These are phyloP conservation scores for Onychorhynchus coronatus DNA, from an alignment of 2,113 vertebrate species.

Conservation along the genomic window DNA sequence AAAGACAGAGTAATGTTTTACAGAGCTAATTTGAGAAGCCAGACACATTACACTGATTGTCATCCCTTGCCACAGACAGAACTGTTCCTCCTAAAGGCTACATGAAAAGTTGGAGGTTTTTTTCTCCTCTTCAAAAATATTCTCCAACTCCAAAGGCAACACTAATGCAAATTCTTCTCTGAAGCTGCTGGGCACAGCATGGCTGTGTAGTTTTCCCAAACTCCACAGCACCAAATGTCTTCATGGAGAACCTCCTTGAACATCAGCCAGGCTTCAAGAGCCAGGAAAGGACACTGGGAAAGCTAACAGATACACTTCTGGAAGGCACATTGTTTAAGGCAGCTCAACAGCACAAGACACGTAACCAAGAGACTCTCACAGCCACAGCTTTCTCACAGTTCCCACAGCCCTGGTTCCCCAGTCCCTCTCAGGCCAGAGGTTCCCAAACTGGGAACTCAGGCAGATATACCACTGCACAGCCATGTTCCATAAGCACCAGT, in stretches of 20 bases:
- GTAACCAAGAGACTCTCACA: neutral
- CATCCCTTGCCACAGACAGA: neutral
- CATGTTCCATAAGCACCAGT: rapidly evolving
- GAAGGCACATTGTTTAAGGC: neutral
- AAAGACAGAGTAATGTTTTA: neutral
- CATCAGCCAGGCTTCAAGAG: rapidly evolving
- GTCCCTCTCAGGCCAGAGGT: neutral
- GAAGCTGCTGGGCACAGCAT: neutral
- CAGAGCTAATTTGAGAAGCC: neutral
- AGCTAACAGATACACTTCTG: neutral
- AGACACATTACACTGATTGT: neutral
- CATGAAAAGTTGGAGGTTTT: neutral
- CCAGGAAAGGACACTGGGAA: neutral
- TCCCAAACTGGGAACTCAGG: neutral
- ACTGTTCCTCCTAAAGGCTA: neutral
- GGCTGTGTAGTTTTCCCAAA: neutral
- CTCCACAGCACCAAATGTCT: neutral
- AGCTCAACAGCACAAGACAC: neutral
- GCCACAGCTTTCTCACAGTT: neutral
- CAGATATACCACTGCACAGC: neutral
- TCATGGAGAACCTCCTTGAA: neutral
- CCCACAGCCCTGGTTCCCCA: neutral
- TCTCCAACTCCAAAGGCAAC: neutral
- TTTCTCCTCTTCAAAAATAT: neutral
- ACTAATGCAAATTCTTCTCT: neutral